Evolutionary conservation across 2,888 invertebrate genomes (phyloP).

Genomic region (Cepaea hortensis): DNA sequence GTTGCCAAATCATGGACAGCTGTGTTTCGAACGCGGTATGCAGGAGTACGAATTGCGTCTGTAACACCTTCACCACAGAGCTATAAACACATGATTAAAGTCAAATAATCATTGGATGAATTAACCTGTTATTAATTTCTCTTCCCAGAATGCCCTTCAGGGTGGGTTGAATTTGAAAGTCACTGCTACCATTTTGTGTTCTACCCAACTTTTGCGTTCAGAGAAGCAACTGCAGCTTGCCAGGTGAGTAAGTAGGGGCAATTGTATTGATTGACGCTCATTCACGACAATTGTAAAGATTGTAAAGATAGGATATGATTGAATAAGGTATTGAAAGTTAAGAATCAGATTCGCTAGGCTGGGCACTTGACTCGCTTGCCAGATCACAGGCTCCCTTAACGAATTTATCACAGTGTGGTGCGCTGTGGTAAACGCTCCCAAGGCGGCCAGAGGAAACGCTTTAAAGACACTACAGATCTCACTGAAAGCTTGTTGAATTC

Average conservation of each 20-base stretch:
- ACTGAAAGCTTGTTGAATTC: too few species aligned
- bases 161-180: constrained; percentile 88
- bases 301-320: neutral
- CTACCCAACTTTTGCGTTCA: constrained; percentile 87
- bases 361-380: too few species aligned
- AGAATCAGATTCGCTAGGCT: neutral
- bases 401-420: neutral
- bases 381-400: too few species aligned
- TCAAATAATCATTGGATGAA: neutral
- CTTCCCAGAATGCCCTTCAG: constrained; percentile 83
- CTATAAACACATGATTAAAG: too few species aligned
- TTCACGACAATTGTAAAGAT: neutral
- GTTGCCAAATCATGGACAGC: too few species aligned
- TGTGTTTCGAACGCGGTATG: too few species aligned
- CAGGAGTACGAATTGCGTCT: too few species aligned
- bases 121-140: neutral
- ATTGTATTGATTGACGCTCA: neutral
- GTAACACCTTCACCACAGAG: too few species aligned
- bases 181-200: constrained; percentile 92
- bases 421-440: too few species aligned
- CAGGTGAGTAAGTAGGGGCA: constrained; percentile 30
- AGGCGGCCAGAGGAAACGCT: too few species aligned
- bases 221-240: constrained; percentile 75
- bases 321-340: neutral
- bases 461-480: too few species aligned